Evolutionary conservation across 2,113 vertebrate species (phyloP), one percentile per base, ranked within the genome.

Genomic region (Eulemur macaco): DNA sequence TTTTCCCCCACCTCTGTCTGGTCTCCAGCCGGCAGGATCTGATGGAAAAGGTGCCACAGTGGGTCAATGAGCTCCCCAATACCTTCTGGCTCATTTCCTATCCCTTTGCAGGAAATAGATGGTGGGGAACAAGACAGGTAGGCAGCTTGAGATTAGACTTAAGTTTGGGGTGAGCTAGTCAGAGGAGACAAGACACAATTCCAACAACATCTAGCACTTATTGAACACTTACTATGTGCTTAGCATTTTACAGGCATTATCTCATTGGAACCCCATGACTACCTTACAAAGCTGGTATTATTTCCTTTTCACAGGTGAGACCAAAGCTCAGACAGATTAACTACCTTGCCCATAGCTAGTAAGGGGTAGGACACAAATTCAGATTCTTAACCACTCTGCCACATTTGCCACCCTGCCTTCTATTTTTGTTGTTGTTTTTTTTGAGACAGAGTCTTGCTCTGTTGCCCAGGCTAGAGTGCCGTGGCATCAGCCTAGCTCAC

Each of bases 1-100:
- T 99, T 99, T 98, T 99, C 99, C 3, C 99, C 99, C 21, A 99
- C 99, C 94, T 99, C 99, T 2, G 99, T 99, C 98, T 98, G 99
- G 98, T 99, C 99, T 13, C 99, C 99, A n/a, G 98, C 97, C 71
- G 99, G 99, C 96, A 99, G 98, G 96, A 99, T 98, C 99, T 99
- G 97, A 97, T 34, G 74, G 71, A 84, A 96, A 13, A 97, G 52
- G 42, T 29, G 6, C 31, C 64, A 10, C 5, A 52, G 42, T 47
- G 13, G 78, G 64, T 91, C 63, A 91, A 23, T 0, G 14, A 91
- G 45, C 82, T 42, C 31, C 71, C 34, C 5, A 17, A 37, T 25
- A 54, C 39, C 37, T 85, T 74, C 83, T 84, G 45, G 45, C 54
- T 39, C 50, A 68, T 81, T 54, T 78, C 63, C 29, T 73, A 37